Evolutionary conservation across 92 coral and sea anemone species (phyloP).

Genomic region (Palythoa heliodiscus): DNA sequence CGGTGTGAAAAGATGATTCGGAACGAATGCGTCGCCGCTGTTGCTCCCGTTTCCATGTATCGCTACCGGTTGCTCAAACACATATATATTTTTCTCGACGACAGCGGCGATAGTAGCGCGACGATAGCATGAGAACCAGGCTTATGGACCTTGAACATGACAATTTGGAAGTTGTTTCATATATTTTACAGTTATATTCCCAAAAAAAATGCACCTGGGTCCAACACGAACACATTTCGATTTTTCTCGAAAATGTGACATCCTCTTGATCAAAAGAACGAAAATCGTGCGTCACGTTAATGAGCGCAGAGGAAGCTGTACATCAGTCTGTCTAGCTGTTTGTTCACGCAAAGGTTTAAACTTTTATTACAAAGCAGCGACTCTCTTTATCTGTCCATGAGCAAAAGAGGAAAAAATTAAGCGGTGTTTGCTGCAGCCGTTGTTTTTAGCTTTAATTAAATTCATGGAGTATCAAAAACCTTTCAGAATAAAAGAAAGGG

Average conservation of each 20-base stretch:
- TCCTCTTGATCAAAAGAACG: neutral
- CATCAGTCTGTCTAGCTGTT: too few relatives aligned
- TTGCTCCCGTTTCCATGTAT: too few relatives aligned
- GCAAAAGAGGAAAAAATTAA: neutral
- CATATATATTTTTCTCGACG: too few relatives aligned
- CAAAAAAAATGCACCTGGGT: neutral
- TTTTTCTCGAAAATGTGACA: neutral
- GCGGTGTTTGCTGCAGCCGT: neutral
- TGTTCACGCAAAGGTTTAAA: neutral
- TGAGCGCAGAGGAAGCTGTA: neutral
- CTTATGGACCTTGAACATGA: too few relatives aligned
- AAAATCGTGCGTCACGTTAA: neutral
- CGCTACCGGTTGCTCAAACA: too few relatives aligned
- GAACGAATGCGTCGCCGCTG: too few relatives aligned
- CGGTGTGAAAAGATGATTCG: too few relatives aligned
- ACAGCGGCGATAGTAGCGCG: too few relatives aligned
- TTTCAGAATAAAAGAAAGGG: conserved; percentile 25
- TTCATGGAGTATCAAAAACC: conserved; percentile 18
- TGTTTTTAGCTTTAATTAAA: conserved; percentile 26
- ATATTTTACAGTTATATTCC: neutral
- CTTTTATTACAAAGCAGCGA: neutral
- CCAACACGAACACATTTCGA: neutral
- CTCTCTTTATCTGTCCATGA: conserved; percentile 7
- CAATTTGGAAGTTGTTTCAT: neutral
- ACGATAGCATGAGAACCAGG: too few relatives aligned